Evolutionary conservation across 2,888 invertebrate genomes (phyloP).

Genomic region (Amiota mariae): DNA sequence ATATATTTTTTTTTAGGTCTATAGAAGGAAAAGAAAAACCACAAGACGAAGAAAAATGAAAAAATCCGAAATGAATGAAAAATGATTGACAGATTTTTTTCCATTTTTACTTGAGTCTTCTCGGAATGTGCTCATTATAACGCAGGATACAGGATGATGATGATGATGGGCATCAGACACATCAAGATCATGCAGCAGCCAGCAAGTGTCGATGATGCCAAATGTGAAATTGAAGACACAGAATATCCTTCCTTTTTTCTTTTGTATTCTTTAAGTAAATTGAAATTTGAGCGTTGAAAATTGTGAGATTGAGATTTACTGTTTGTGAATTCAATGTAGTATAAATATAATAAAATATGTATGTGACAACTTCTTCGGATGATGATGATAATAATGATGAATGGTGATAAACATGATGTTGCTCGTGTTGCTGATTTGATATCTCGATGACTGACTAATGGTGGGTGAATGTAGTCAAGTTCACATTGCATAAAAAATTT

Average conservation of each 20-base stretch:
- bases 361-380: no score
- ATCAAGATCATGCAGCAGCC: background rate
- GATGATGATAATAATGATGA: no score
- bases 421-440: no score
- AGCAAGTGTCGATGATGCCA: constrained; percentile 10
- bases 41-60: constrained; percentile 13
- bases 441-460: no score
- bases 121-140: background rate
- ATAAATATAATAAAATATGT: no score
- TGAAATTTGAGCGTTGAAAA: background rate
- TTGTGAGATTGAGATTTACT: background rate
- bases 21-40: background rate
- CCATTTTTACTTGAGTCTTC: background rate
- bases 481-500: no score
- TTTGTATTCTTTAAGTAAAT: background rate
- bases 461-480: no score
- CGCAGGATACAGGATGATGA: no score
- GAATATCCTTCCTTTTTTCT: background rate
- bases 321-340: no score
- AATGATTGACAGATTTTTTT: constrained; percentile 16
- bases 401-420: no score
- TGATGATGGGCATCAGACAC: no score
- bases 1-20: background rate
- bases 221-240: background rate
- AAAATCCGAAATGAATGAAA: background rate